These are phyloP conservation scores for fruit fly (Drosophila melanogaster) DNA, from an alignment of 1,140 invertebrate species.

Conservation along the genomic window Release_6_plus_ISO1_MT NT_033777.3:17299501-17300000, in stretches of 20 bases:
- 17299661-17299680: slow-evolving; percentile 42
- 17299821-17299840: slow-evolving; percentile 47
- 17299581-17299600: not conserved
- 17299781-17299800: slow-evolving; percentile 32
- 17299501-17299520: slow-evolving; percentile 76
- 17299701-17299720: slow-evolving; percentile 50
- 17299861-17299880: slow-evolving; percentile 43
- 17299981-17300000: not conserved
- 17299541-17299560: slow-evolving; percentile 50
- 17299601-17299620: slow-evolving; percentile 3
- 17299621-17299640: slow-evolving; percentile 26
- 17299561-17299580: slow-evolving; percentile 47
- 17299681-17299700: slow-evolving; percentile 54
- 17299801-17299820: slow-evolving; percentile 11
- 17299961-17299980: not conserved
- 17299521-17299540: slow-evolving; percentile 69
- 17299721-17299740: slow-evolving; percentile 22
- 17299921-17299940: slow-evolving; percentile 52
- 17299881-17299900: slow-evolving; percentile 73
- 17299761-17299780: slow-evolving; percentile 28
- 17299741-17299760: slow-evolving; percentile 18
- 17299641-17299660: slow-evolving; percentile 41
- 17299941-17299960: slow-evolving; percentile 23
- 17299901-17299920: slow-evolving; percentile 68
- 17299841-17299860: slow-evolving; percentile 57